These are phyloP conservation scores for Lottia gigantea DNA, from an alignment of 2,888 invertebrate species.

Conservation along the genomic window DNA sequence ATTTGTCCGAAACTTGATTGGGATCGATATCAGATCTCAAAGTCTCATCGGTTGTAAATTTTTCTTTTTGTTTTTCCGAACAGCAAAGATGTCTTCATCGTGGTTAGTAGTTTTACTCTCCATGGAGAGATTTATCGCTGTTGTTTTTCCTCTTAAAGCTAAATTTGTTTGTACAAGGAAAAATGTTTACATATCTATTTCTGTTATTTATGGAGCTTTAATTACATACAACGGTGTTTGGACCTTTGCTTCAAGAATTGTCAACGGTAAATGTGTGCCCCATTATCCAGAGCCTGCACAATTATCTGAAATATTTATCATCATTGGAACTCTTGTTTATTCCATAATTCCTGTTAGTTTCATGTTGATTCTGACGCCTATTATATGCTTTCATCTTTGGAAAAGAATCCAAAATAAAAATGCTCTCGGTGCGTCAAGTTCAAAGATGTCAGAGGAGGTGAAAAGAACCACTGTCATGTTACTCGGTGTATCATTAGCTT, in stretches of 20 bases:
- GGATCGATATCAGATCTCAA: conserved; percentile 40
- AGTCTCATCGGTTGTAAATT: conserved; percentile 37
- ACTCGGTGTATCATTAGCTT: conserved; percentile 42
- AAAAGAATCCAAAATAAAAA: conserved; percentile 20
- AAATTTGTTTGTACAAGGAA: conserved; percentile 38
- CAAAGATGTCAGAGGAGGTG: conserved; percentile 23
- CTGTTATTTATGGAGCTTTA: conserved; percentile 31
- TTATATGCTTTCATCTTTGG: conserved; percentile 32
- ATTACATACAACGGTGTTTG: conserved; percentile 37
- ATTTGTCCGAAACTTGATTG: conserved; percentile 36
- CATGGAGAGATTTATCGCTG: conserved; percentile 47
- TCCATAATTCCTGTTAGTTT: conserved; percentile 37
- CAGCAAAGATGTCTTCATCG: conserved; percentile 48
- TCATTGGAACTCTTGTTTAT: conserved; percentile 34
- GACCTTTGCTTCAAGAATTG: conserved; percentile 39
- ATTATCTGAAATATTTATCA: conserved; percentile 27
- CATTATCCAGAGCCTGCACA: conserved; percentile 32
- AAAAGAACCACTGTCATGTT: conserved; percentile 43
- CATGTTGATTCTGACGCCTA: conserved; percentile 35
- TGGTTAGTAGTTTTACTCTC: conserved; percentile 48
- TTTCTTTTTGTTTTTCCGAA: conserved; percentile 42
- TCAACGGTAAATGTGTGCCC: conserved; percentile 35
- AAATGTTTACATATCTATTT: conserved; percentile 28
- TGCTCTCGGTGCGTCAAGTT: conserved; percentile 14
- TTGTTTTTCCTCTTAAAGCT: conserved; percentile 43